Evolutionary conservation across 2,888 invertebrate genomes (phyloP).

Genomic region (Seira musarum): DNA sequence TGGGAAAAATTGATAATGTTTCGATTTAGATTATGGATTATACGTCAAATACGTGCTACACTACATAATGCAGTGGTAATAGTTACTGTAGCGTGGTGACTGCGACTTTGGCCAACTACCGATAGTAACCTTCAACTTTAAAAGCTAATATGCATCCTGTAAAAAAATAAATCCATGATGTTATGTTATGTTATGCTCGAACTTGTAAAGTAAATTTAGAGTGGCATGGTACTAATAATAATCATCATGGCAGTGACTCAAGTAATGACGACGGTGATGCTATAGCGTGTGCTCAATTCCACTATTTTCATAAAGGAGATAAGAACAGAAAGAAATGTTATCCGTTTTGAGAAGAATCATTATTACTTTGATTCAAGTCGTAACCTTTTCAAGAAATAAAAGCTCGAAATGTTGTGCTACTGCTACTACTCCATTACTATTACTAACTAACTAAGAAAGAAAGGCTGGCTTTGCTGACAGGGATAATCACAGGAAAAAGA

Average conservation of each 20-base stretch:
- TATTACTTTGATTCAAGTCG: too few species aligned
- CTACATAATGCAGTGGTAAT: neutral
- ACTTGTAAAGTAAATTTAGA: too few species aligned
- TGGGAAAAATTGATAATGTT: neutral
- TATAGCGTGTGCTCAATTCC: too few species aligned
- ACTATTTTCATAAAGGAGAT: too few species aligned
- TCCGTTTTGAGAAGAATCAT: too few species aligned
- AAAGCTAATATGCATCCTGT: slow-evolving; percentile 54
- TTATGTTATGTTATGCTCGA: slow-evolving; percentile 12
- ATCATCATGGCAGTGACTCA: too few species aligned
- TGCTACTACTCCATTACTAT: neutral
- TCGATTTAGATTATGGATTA: neutral
- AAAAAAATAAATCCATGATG: neutral
- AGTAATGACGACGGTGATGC: too few species aligned
- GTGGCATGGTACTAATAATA: too few species aligned
- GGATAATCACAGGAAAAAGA: slow-evolving; percentile 61
- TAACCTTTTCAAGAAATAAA: too few species aligned
- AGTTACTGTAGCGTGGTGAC: slow-evolving; percentile 54
- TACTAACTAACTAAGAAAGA: neutral
- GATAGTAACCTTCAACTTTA: slow-evolving; percentile 56
- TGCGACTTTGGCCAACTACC: slow-evolving; percentile 33
- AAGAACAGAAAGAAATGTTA: too few species aligned
- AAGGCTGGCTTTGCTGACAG: slow-evolving; percentile 47
- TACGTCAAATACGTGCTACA: neutral
- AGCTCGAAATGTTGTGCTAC: too few species aligned